These are phyloP conservation scores for Caligus rogercresseyi DNA, from an alignment of 1,140 invertebrate genomes.

Conservation along the genomic window DNA sequence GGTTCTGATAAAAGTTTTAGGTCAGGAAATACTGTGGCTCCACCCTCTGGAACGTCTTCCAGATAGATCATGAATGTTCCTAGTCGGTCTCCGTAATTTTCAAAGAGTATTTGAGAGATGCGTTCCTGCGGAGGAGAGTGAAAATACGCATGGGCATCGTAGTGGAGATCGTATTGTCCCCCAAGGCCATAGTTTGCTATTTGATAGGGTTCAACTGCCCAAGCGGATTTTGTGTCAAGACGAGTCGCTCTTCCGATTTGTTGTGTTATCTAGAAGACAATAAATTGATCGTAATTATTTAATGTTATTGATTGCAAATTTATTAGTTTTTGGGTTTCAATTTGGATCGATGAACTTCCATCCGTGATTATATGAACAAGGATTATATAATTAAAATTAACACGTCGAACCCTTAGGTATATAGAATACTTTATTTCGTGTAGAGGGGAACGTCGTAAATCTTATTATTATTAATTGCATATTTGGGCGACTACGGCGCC, in stretches of 20 bases:
- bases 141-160: slow-evolving; percentile 34
- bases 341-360: too few species aligned
- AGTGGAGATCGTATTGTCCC: slow-evolving; percentile 45
- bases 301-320: too few species aligned
- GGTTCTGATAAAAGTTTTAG: background rate
- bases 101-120: background rate
- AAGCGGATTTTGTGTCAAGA: background rate
- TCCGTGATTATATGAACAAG: too few species aligned
- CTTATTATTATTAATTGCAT: too few species aligned
- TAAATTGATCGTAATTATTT: too few species aligned
- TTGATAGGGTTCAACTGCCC: slow-evolving; percentile 22
- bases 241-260: background rate
- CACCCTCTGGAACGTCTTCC: slow-evolving; percentile 25
- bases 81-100: slow-evolving; percentile 34
- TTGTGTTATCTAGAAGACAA: background rate
- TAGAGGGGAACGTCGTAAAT: too few species aligned
- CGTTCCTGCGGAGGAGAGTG: background rate
- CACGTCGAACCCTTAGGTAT: too few species aligned
- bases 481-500: too few species aligned
- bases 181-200: slow-evolving; percentile 44
- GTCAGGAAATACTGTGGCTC: slow-evolving; percentile 9
- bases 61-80: slow-evolving; percentile 41
- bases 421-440: too few species aligned
- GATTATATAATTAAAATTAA: too few species aligned
- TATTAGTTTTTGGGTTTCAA: too few species aligned